These are phyloP conservation scores for Chalcis sispes DNA, from an alignment of 2,888 invertebrate species.

Conservation along the genomic window DNA sequence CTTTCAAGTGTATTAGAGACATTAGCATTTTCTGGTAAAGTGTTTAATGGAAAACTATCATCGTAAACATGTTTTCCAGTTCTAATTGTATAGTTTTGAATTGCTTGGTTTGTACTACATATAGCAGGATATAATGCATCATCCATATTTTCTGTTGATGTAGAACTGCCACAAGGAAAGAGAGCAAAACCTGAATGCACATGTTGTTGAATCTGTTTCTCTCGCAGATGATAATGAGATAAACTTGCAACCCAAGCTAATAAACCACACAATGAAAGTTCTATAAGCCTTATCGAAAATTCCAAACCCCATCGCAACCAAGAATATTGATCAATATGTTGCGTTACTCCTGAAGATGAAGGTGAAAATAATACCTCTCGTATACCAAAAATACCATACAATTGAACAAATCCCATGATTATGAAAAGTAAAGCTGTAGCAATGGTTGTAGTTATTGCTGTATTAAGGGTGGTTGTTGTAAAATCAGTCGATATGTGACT, in stretches of 20 bases:
- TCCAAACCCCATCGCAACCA: slow-evolving; percentile 97
- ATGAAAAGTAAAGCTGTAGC: slow-evolving; percentile 91
- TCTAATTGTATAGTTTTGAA: slow-evolving; percentile 88
- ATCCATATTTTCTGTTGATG: slow-evolving; percentile 89
- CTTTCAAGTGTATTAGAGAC: slow-evolving; percentile 73
- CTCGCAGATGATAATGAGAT: slow-evolving; percentile 80
- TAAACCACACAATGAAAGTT: slow-evolving; percentile 90
- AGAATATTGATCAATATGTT: slow-evolving; percentile 74
- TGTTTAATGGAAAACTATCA: slow-evolving; percentile 80
- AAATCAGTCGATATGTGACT: slow-evolving; percentile 85
- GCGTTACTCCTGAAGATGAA: slow-evolving; percentile 63
- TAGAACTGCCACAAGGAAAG: slow-evolving; percentile 87
- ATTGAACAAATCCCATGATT: slow-evolving; percentile 88
- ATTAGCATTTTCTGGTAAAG: slow-evolving; percentile 75
- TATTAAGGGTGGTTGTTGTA: slow-evolving; percentile 80
- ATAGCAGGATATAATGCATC: slow-evolving; percentile 90
- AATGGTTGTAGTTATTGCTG: slow-evolving; percentile 93
- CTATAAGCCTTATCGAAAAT: slow-evolving; percentile 88
- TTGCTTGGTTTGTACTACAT: slow-evolving; percentile 90
- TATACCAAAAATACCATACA: slow-evolving; percentile 87
- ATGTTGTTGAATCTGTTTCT: slow-evolving; percentile 78
- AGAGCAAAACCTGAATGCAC: slow-evolving; percentile 84
- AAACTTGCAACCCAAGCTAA: slow-evolving; percentile 92
- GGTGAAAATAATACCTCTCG: no score
- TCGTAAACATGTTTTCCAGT: slow-evolving; percentile 88